A percentile compares a stretch with the other conserved stretches of the same genome.
Evolutionary conservation across 2,113 vertebrate genomes (phyloP).

Genomic region (Arenaria interpres): DNA sequence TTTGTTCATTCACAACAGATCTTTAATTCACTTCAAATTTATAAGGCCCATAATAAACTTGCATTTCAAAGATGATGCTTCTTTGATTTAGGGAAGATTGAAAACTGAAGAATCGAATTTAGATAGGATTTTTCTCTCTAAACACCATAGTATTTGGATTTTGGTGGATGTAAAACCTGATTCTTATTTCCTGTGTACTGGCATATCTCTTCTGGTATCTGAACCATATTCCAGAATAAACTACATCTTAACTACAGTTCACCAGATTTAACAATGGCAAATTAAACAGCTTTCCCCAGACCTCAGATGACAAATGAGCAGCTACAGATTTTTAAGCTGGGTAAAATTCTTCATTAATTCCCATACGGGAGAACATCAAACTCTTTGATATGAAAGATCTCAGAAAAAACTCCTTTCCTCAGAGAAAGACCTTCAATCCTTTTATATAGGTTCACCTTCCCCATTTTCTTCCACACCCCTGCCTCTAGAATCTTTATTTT

Average conservation of each 20-base stretch:
- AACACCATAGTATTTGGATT: background rate
- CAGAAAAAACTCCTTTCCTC: background rate
- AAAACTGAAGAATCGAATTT: background rate
- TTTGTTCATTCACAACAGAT: background rate
- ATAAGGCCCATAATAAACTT: background rate
- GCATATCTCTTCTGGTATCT: background rate
- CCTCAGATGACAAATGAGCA: slow-evolving; percentile 41
- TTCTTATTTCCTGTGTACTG: background rate
- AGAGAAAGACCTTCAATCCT: background rate
- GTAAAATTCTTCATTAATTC: background rate
- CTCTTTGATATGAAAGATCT: background rate
- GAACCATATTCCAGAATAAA: background rate
- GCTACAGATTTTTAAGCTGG: background rate
- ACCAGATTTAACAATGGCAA: background rate
- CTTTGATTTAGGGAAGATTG: background rate
- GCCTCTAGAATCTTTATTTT: background rate
- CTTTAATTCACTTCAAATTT: background rate
- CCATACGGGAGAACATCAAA: background rate
- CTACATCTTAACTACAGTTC: background rate
- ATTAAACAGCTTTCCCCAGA: slow-evolving; percentile 55
- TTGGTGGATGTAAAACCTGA: background rate
- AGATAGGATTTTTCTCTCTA: background rate
- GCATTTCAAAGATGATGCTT: background rate
- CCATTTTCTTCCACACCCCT: background rate
- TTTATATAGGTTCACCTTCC: background rate